Percentiles rank a stretch among this genome's conserved stretches.
These are phyloP conservation scores for Mamestra configurata DNA, from an alignment of 1,140 invertebrate genomes.

Conservation along the genomic window DNA sequence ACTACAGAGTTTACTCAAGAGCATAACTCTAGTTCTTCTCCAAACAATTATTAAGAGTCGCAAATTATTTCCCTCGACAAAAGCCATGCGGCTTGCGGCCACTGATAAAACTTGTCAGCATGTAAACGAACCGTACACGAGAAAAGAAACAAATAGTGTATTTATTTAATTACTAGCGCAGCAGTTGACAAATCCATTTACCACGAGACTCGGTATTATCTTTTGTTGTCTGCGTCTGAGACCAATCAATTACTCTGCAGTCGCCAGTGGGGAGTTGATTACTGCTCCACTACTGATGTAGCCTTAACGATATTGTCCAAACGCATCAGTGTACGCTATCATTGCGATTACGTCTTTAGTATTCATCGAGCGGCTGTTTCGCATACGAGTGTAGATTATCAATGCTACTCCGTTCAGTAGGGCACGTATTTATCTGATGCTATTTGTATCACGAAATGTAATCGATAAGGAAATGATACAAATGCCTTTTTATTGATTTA, in stretches of 20 bases:
- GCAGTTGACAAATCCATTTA: conserved; percentile 86
- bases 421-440: conserved; percentile 32
- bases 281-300: conserved; percentile 60
- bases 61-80: conserved; percentile 40
- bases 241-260: conserved; percentile 82
- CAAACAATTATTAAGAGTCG: neutral
- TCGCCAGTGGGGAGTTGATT: conserved; percentile 78
- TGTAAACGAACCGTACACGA: conserved; percentile 37
- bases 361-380: conserved; percentile 46
- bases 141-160: conserved; percentile 70
- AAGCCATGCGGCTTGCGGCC: conserved; percentile 48
- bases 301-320: conserved; percentile 53
- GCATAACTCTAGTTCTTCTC: neutral
- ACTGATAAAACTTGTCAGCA: conserved; percentile 57
- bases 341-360: conserved; percentile 45
- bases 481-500: conserved; percentile 31
- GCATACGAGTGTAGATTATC: conserved; percentile 34
- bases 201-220: conserved; percentile 75
- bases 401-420: conserved; percentile 31
- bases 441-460: conserved; percentile 41
- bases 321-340: conserved; percentile 47
- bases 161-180: conserved; percentile 83
- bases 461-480: conserved; percentile 40
- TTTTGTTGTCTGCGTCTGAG: conserved; percentile 83
- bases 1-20: too few relatives aligned